A percentile compares a stretch with the other conserved stretches of the same genome.
phyloP scores from a whole-genome alignment of 2,797 vertebrate species.

The Sphaeramia orbicularis region DNA sequence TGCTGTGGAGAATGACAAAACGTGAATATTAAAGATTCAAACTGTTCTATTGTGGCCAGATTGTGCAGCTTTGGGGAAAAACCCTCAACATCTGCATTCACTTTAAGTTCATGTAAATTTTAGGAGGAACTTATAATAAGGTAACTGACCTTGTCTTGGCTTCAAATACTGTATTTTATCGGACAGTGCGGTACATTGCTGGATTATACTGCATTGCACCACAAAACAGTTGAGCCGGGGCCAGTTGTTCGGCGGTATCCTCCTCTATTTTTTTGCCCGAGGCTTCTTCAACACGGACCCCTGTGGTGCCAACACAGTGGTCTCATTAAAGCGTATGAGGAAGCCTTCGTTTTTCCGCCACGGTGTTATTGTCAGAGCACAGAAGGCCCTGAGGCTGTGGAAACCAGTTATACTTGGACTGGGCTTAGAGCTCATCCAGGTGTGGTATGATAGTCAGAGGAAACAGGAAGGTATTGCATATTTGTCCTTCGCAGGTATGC shows the following conservation, averaged over 20 bases:
- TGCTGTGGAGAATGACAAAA: too few species aligned
- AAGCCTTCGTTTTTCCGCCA: background rate
- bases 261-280: constrained; percentile 9
- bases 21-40: constrained; percentile 35
- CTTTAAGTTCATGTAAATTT: constrained; percentile 8
- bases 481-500: constrained; percentile 17
- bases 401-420: constrained; percentile 48
- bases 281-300: constrained; percentile 11
- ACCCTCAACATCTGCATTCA: background rate
- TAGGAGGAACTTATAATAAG: background rate
- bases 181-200: background rate
- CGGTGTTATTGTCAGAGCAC: constrained; percentile 29
- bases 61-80: background rate
- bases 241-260: background rate
- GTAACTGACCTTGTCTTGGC: background rate
- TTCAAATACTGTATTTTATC: background rate
- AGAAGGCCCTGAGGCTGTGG: constrained; percentile 34
- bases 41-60: constrained; percentile 1
- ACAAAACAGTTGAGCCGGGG: background rate
- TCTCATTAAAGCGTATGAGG: constrained; percentile 49
- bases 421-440: constrained; percentile 41
- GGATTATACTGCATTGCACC: constrained; percentile 1
- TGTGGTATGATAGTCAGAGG: constrained; percentile 51
- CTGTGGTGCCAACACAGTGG: constrained; percentile 4
- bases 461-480: constrained; percentile 29